Conservation (phyloP, 2,797 vertebrate genomes). For the Tenualosa thibaudeaui region DNA sequence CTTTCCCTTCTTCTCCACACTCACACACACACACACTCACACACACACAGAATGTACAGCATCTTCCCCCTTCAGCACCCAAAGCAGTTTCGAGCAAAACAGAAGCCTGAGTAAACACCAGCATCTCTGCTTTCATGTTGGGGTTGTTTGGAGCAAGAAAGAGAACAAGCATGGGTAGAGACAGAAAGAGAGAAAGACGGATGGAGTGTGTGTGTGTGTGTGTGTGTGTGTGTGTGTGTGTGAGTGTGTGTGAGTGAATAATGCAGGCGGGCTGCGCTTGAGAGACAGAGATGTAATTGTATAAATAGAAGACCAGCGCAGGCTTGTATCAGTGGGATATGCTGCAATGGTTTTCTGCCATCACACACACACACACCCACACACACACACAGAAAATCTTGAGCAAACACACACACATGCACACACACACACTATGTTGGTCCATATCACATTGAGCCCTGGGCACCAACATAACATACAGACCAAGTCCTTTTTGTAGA, state of each 20-base stretch:
- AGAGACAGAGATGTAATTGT: conserved; percentile 44
- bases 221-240: not conserved
- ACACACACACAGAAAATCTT: not conserved
- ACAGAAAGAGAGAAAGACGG: not conserved
- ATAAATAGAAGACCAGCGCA: conserved; percentile 48
- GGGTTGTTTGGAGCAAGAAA: not conserved
- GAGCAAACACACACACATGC: not conserved
- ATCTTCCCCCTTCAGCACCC: conserved; percentile 40
- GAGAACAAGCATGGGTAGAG: not conserved
- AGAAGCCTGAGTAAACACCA: conserved; percentile 12
- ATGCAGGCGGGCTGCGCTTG: conserved; percentile 53
- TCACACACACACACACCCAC: conserved; percentile 16
- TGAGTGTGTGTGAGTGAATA: conserved; percentile 41
- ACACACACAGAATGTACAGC: not conserved
- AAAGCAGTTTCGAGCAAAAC: not conserved
- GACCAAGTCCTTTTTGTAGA: too few species aligned
- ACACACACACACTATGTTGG: not conserved
- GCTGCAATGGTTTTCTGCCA: conserved; percentile 43
- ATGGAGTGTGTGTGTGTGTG: not conserved
- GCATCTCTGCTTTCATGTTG: not conserved
- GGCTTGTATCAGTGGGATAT: conserved; percentile 25
- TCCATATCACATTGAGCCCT: not conserved
- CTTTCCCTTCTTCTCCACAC: conserved; percentile 15
- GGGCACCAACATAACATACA: not conserved
- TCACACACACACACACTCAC: not conserved